Percentiles rank a stretch among this genome's conserved stretches.
phyloP scores from a whole-genome alignment of 2,797 vertebrate genomes.

The Tenualosa ilisha region DNA sequence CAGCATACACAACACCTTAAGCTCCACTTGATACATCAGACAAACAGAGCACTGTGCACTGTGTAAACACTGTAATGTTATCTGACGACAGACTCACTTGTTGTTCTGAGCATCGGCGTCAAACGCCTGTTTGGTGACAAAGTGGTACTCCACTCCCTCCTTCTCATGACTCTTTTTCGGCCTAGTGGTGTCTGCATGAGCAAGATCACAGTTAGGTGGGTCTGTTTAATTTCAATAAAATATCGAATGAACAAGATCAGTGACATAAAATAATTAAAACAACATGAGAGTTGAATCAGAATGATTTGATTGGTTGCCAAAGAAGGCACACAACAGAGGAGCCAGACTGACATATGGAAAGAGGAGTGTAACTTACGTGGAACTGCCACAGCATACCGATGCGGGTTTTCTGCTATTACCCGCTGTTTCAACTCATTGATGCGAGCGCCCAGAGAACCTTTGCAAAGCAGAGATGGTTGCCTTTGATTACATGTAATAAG shows the following conservation, averaged over 20 bases:
- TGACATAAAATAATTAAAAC: not conserved
- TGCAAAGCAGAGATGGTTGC: not conserved
- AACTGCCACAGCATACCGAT: constrained; percentile 90
- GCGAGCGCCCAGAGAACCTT: constrained; percentile 89
- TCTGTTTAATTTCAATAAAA: not conserved
- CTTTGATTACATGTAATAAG: not conserved
- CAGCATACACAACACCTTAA: too few species aligned
- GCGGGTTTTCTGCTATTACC: constrained; percentile 90
- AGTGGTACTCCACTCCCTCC: constrained; percentile 95
- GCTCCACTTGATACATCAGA: not conserved
- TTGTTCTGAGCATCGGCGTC: constrained; percentile 87
- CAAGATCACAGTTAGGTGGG: not conserved
- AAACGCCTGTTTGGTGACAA: constrained; percentile 91
- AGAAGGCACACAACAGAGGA: not conserved
- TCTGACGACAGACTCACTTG: constrained; percentile 78
- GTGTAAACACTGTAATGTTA: not conserved
- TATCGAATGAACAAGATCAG: too few species aligned
- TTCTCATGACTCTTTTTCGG: constrained; percentile 91
- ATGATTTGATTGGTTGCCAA: not conserved
- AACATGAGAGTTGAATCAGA: not conserved
- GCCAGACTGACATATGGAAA: too few species aligned
- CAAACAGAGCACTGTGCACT: too few species aligned
- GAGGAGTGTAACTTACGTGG: constrained; percentile 80
- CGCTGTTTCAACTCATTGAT: constrained; percentile 94
- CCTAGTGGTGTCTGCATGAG: constrained; percentile 84